Evolutionary conservation across 2,797 vertebrate species (phyloP), one percentile per base, ranked within the genome.

Genomic region (Takifugu ocellatus): DNA sequence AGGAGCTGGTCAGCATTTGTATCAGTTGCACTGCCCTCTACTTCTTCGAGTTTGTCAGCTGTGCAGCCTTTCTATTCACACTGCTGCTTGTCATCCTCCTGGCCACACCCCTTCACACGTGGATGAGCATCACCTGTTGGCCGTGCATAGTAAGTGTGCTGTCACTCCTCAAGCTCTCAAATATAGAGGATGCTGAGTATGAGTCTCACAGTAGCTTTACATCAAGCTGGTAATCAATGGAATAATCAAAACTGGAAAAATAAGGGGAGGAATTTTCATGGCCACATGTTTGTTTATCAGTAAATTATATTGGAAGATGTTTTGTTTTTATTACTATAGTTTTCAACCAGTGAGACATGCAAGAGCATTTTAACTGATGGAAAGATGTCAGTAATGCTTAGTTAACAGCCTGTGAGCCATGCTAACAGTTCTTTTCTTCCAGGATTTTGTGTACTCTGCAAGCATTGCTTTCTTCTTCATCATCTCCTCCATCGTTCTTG

Each of bases 11-110:
- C 15, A 59, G 33, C 0, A 74, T 66, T 14, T 96, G 94, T 21
- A 16, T n/a, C 0, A 6, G 1, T 8, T 99, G 95, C 54, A 0
- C 25, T 0, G 82, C 92, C 0, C 92, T 98, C 54, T 97, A 97
- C 84, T 90, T 96, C 72, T 99, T 98, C 36, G 96, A 98, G 72
- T 96, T 99, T 31, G 64, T 88, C 48, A 97, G 94, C 88, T 95
- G 92, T 84, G 92, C 88, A 0, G 93, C 94, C 65, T 94, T 93
- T 74, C 90, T 99, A 60, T 90, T 96, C 85, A 92, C 91, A 3
- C 52, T 91, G 15, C 84, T 95, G 8, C 87, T 95, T 21, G 66
- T 97, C 50, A 14, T 87, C 31, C 82, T 94, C 11, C 91, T 95
- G 54, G 75, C 86, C 66, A 94, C 93, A 2, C 3, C 47, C 0